Evolutionary conservation across 2,113 vertebrate species (phyloP).

Genomic region (Machaerirhynchus nigripectus): DNA sequence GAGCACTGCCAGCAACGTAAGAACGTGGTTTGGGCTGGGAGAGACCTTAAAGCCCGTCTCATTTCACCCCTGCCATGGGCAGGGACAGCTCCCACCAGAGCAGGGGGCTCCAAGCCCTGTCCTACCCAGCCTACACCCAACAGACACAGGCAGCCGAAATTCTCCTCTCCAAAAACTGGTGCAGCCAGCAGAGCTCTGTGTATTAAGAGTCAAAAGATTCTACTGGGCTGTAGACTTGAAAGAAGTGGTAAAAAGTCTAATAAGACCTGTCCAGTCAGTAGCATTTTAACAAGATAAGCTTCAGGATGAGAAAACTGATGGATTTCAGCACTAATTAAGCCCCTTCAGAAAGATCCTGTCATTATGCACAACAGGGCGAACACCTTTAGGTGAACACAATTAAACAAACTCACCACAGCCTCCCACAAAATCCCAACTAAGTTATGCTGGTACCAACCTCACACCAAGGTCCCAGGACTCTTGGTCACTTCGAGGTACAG

Average conservation of each 20-base stretch:
- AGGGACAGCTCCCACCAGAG: not conserved
- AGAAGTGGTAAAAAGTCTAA: not conserved
- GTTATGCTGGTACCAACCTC: not conserved
- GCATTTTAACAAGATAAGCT: not conserved
- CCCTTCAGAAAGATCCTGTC: not conserved
- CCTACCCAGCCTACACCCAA: not conserved
- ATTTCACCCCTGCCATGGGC: not conserved
- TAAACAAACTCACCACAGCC: not conserved
- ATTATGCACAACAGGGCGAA: not conserved
- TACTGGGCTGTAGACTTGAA: not conserved
- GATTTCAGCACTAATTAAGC: not conserved
- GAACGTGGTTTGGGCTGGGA: not conserved
- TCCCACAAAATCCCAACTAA: not conserved
- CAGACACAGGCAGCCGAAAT: not conserved
- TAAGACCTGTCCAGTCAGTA: not conserved
- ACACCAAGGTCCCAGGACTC: not conserved
- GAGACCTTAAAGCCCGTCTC: not conserved
- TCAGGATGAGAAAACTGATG: not conserved
- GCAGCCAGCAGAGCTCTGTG: not conserved
- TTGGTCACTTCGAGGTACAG: not conserved
- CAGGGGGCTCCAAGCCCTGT: not conserved
- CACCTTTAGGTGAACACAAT: not conserved
- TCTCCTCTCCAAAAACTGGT: not conserved
- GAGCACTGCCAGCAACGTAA: accelerated
- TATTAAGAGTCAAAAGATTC: not conserved